Conservation (phyloP, 2,888 invertebrate genomes). For the Oeneis ivallda region DNA sequence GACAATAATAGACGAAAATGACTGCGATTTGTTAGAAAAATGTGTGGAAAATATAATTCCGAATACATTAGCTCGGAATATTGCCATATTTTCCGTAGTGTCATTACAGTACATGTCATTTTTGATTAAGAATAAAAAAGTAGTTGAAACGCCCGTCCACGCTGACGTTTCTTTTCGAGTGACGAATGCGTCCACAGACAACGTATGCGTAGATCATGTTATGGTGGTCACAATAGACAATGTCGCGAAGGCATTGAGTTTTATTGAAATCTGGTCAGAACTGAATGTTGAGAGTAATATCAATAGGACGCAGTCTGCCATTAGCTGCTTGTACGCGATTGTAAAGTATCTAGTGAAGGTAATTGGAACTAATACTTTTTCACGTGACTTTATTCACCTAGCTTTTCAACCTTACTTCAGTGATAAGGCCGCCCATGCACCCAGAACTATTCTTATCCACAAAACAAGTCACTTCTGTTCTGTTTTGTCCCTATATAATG, state of each 20-base stretch:
- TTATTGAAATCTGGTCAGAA: conserved; percentile 70
- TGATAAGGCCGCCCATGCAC: too few species aligned
- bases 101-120: conserved; percentile 75
- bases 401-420: too few species aligned
- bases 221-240: conserved; percentile 63
- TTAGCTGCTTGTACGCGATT: conserved; percentile 73
- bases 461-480: too few species aligned
- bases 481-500: too few species aligned
- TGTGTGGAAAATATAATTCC: conserved; percentile 67
- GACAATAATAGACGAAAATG: conserved; percentile 60
- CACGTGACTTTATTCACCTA: neutral
- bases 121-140: conserved; percentile 75
- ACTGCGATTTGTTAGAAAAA: conserved; percentile 73
- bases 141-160: conserved; percentile 70
- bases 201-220: conserved; percentile 67
- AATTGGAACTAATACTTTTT: conserved; percentile 60
- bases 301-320: conserved; percentile 72
- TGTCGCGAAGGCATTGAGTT: conserved; percentile 64
- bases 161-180: conserved; percentile 70
- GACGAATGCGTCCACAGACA: conserved; percentile 52
- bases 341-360: conserved; percentile 76
- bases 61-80: conserved; percentile 57
- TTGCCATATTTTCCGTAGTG: conserved; percentile 70
- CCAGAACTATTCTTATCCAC: too few species aligned
- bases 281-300: conserved; percentile 68